Evolutionary conservation across 35 echinoderm and acorn worm genomes (phyloP).

Genomic region (Apostichopus japonicus): DNA sequence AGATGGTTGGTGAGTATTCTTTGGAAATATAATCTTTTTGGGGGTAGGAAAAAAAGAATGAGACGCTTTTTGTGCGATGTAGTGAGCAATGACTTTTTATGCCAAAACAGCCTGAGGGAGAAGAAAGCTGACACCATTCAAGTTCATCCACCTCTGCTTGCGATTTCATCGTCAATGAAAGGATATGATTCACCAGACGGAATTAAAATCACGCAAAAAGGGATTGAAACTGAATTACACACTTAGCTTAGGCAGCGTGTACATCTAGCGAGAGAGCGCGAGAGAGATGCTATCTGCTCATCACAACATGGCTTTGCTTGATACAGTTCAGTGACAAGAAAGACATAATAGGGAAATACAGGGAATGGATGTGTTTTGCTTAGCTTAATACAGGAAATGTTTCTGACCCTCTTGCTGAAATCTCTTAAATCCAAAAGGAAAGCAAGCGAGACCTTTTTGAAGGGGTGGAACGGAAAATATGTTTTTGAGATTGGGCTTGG

Average conservation of each 20-base stretch:
- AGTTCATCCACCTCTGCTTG: slow-evolving; percentile 41
- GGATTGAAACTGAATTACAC: slow-evolving; percentile 28
- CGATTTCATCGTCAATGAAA: slow-evolving; percentile 27
- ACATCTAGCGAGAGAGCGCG: neutral
- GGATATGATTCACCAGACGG: slow-evolving; percentile 51
- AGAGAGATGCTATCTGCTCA: neutral
- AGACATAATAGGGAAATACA: slow-evolving; percentile 5
- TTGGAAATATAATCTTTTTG: slow-evolving; percentile 34
- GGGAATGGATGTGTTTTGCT: slow-evolving; percentile 21
- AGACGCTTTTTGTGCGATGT: slow-evolving; percentile 18
- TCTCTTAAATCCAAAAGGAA: neutral
- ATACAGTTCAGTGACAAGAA: neutral
- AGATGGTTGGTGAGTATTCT: slow-evolving; percentile 39
- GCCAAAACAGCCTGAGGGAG: slow-evolving; percentile 24
- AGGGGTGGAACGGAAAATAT: too few relatives aligned
- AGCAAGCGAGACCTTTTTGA: neutral
- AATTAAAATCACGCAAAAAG: slow-evolving; percentile 43
- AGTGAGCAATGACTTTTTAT: slow-evolving; percentile 46
- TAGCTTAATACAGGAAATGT: slow-evolving; percentile 36
- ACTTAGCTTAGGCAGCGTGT: neutral
- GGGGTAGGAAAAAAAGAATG: neutral
- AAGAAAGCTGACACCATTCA: slow-evolving; percentile 48
- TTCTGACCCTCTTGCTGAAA: neutral
- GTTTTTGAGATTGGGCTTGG: too few relatives aligned
- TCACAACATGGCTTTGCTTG: neutral